phyloP scores from a whole-genome alignment of 2,888 invertebrate species.

The Helleia helle region DNA sequence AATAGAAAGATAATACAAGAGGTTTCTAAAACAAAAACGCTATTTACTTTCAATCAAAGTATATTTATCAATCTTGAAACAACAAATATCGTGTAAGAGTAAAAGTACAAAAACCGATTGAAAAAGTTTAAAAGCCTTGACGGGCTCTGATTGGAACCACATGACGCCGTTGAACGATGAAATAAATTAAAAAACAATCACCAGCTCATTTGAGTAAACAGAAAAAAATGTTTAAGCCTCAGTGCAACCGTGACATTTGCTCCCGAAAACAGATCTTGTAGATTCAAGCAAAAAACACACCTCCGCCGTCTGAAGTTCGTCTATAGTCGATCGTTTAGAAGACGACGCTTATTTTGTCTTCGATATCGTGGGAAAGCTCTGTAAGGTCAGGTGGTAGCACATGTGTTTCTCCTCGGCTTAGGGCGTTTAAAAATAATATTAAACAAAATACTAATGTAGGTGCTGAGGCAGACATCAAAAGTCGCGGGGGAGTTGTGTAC shows the following conservation, averaged over 20 bases:
- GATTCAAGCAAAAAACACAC: constrained; percentile 15
- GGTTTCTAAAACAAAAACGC: too few species aligned
- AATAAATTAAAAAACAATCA: constrained; percentile 74
- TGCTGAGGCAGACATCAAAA: constrained; percentile 31
- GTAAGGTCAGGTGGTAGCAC: constrained; percentile 67
- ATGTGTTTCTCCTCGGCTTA: constrained; percentile 64
- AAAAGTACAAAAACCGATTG: constrained; percentile 21
- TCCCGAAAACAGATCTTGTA: constrained; percentile 44
- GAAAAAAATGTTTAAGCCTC: constrained; percentile 60
- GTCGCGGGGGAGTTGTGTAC: constrained; percentile 56
- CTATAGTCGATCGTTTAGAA: constrained; percentile 33
- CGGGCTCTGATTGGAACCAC: constrained; percentile 65
- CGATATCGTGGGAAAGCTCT: constrained; percentile 63
- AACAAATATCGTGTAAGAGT: background rate
- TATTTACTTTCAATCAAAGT: constrained; percentile 10
- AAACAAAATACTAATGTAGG: constrained; percentile 53
- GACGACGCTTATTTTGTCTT: constrained; percentile 48
- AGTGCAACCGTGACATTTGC: constrained; percentile 55
- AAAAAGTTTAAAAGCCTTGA: constrained; percentile 56
- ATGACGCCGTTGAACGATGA: constrained; percentile 59
- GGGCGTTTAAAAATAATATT: constrained; percentile 66
- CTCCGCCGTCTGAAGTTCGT: constrained; percentile 22
- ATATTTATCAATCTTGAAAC: constrained; percentile 7
- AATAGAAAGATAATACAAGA: too few species aligned
- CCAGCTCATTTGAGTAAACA: constrained; percentile 69